Evolutionary conservation across 2,888 invertebrate genomes (phyloP), one percentile per base, ranked within the genome.

Genomic region (Schizaphis graminum): DNA sequence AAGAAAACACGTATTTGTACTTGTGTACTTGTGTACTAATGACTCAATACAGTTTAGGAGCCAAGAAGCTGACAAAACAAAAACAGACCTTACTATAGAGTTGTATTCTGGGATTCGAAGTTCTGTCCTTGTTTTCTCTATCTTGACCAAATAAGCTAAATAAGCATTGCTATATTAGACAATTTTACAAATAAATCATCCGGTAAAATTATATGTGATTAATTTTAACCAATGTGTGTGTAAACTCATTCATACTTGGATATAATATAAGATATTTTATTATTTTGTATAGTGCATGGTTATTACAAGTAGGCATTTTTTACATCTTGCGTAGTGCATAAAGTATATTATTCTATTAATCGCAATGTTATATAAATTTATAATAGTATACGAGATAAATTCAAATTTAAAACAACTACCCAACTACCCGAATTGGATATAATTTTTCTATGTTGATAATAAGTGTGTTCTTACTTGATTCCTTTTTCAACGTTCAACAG

Each of bases 1-100:
- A 21, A 92, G 88, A 77, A 92, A 88, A 89, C 67, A 92, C 92
- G 92, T 92, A 92, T 77, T 89, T 87, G 86, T 87, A 92, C 88
- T 67, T 88, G 61, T 87, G 89, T n/a, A 87, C 53, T 53, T 89
- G 53, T 53, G 92, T 89, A 56, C 92, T 93, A 93, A 93, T 89
- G 92, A 93, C 92, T 67, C 87, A 56, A 88, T 77, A 93, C 77
- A 53, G 77, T 93, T 89, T 93, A 89, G 41, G n/a, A 93, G 92
- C 92, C 92, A 93, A 93, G 88, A 89, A 89, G 92, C 92, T 89
- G 92, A 93, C 92, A 93, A 93, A 89, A 93, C 88, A 89, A 89
- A 93, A 92, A 89, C 41, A 53, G 88, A 88, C 67, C n/a, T 44
- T 49, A 86, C n/a, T 61, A 49, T 57, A 92, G 35, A 67, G 28